Conservation (phyloP, 2,113 vertebrate genomes). For the Callionymus lyra region DNA sequence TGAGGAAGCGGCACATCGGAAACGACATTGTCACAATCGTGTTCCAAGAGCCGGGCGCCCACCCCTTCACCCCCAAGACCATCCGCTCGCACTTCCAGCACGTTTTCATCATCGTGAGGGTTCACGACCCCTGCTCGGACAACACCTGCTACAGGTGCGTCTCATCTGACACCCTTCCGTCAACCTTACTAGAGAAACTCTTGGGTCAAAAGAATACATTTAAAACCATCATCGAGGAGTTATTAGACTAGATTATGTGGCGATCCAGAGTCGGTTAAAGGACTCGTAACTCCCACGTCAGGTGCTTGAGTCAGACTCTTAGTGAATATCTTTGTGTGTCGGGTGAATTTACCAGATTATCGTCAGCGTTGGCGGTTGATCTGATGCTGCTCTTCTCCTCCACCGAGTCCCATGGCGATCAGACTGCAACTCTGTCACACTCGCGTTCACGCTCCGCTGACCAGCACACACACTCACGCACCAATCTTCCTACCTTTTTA, state of each 20-base stretch:
- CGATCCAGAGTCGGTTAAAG: too few species aligned
- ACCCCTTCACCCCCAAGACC: conserved; percentile 89
- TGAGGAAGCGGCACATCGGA: conserved; percentile 91
- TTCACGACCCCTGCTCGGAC: conserved; percentile 82
- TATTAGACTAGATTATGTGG: too few species aligned
- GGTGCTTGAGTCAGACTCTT: too few species aligned
- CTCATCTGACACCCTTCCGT: too few species aligned
- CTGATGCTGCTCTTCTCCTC: conserved; percentile 7
- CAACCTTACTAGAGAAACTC: too few species aligned
- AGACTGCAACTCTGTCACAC: conserved; percentile 14
- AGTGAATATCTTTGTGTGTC: too few species aligned
- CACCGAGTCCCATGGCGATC: conserved; percentile 14
- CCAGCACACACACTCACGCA: conserved; percentile 23
- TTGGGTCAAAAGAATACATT: too few species aligned
- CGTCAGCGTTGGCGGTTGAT: conserved; percentile 23
- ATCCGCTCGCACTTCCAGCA: conserved; percentile 94
- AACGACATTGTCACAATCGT: conserved; percentile 97
- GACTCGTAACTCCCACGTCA: too few species aligned
- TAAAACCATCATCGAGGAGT: too few species aligned
- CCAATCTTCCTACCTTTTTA: conserved; percentile 34
- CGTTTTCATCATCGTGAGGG: conserved; percentile 86
- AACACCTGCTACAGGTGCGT: conserved; percentile 88
- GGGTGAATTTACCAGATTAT: conserved; percentile 12
- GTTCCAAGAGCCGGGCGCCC: conserved; percentile 91
- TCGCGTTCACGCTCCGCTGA: conserved; percentile 16